Conservation (phyloP, 2,888 invertebrate species). For the Matsumyia berberina region DNA sequence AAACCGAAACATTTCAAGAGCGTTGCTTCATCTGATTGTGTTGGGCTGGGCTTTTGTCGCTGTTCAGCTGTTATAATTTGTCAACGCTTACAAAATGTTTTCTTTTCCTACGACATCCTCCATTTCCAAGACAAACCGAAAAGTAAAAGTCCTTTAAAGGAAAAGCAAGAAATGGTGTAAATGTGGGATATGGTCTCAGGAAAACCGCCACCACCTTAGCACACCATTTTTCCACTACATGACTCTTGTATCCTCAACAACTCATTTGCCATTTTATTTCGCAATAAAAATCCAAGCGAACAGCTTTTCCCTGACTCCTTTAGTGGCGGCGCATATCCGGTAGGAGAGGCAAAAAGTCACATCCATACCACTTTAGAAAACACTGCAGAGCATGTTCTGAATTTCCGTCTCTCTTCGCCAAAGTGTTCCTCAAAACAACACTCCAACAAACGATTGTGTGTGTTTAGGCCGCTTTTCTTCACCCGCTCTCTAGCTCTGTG, state of each 20-base stretch:
- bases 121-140: background rate
- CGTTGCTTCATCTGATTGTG: no score
- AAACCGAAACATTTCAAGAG: no score
- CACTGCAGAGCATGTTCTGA: constrained; percentile 10
- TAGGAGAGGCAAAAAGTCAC: constrained; percentile 18
- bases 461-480: constrained; percentile 10
- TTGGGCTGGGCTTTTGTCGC: no score
- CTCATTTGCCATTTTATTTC: constrained; percentile 47
- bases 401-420: constrained; percentile 1
- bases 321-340: no score
- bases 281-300: constrained; percentile 27
- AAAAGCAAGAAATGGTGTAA: constrained; percentile 27
- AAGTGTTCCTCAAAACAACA: constrained; percentile 3
- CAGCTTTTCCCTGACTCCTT: constrained; percentile 9
- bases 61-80: no score
- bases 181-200: constrained; percentile 24
- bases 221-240: constrained; percentile 5
- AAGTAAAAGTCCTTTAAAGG: constrained; percentile 7
- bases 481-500: background rate
- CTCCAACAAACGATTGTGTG: constrained; percentile 28
- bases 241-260: constrained; percentile 21
- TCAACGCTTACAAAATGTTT: no score
- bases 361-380: constrained; percentile 36
- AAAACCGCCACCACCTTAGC: constrained; percentile 9
- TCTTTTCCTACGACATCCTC: background rate